These are phyloP conservation scores for Cotesia chilonis DNA, from an alignment of 1,140 invertebrate species.

Conservation along the genomic window DNA sequence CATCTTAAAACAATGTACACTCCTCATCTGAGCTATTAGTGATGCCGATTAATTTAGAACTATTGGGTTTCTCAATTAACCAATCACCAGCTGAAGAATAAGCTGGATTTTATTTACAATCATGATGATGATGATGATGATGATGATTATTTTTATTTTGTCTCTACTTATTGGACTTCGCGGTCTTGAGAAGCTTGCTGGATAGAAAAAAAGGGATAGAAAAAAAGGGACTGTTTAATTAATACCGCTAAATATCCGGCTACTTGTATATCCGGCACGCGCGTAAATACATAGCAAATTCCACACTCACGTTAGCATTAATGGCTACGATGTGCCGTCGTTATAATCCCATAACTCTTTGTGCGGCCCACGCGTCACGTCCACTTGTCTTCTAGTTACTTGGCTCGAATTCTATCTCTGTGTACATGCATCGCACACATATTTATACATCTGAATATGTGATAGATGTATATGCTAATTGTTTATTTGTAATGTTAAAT, in stretches of 20 bases:
- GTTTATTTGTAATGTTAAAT: too few species aligned
- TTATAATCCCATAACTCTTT: slow-evolving; percentile 39
- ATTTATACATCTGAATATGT: background rate
- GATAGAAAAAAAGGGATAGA: too few species aligned
- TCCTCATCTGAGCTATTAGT: slow-evolving; percentile 58
- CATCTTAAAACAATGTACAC: slow-evolving; percentile 23
- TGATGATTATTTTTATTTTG: background rate
- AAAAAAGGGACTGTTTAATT: background rate
- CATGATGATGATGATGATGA: too few species aligned
- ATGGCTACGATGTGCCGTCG: slow-evolving; percentile 34
- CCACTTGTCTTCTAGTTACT: slow-evolving; percentile 33
- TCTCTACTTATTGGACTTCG: background rate
- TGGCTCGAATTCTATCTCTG: slow-evolving; percentile 1
- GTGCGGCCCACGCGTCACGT: slow-evolving; percentile 28
- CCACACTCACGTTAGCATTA: slow-evolving; percentile 25
- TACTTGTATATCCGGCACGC: slow-evolving; percentile 1
- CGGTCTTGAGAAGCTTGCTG: too few species aligned
- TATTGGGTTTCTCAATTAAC: slow-evolving; percentile 66
- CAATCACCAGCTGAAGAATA: slow-evolving; percentile 45
- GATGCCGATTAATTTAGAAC: slow-evolving; percentile 68
- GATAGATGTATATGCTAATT: background rate
- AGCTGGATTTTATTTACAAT: too few species aligned
- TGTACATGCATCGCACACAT: background rate
- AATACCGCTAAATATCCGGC: background rate
- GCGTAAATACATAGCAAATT: slow-evolving; percentile 20